Evolutionary conservation across 1,140 invertebrate species (phyloP).

Genomic region (Heliconius hewitsoni): DNA sequence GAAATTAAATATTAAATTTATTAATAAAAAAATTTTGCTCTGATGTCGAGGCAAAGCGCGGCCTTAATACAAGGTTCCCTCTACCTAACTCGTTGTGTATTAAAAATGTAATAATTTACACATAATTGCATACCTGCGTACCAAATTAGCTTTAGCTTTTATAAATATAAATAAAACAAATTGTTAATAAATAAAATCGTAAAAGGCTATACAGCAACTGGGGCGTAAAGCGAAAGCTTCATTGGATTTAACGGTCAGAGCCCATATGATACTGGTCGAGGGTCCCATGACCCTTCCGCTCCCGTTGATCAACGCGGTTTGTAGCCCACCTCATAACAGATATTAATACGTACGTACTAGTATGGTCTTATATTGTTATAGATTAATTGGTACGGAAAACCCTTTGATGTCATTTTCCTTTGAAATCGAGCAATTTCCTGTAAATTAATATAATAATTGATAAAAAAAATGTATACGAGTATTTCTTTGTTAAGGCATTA

Average conservation of each 20-base stretch:
- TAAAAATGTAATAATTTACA: too few species aligned
- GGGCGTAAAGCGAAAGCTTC: conserved; percentile 15
- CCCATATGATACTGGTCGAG: conserved; percentile 26
- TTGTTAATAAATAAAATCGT: conserved; percentile 2
- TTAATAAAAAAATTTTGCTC: too few species aligned
- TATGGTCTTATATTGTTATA: conserved; percentile 32
- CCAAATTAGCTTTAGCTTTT: neutral
- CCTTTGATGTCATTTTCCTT: conserved; percentile 31
- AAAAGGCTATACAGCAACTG: conserved; percentile 17
- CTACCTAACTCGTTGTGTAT: too few species aligned
- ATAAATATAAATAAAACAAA: neutral
- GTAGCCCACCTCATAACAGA: conserved; percentile 52
- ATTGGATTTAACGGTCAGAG: conserved; percentile 33
- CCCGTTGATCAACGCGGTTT: conserved; percentile 60
- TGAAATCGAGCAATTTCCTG: conserved; percentile 12
- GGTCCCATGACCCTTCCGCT: conserved; percentile 55
- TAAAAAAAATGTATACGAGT: neutral
- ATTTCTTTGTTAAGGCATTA: too few species aligned
- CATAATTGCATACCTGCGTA: too few species aligned
- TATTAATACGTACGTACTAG: conserved; percentile 45
- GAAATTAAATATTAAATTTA: too few species aligned
- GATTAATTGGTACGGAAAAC: conserved; percentile 38
- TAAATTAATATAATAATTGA: neutral
- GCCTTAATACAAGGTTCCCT: too few species aligned
- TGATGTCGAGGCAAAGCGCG: too few species aligned